Evolutionary conservation across 2,888 invertebrate species (phyloP).

Genomic region (Oscheius sp.): DNA sequence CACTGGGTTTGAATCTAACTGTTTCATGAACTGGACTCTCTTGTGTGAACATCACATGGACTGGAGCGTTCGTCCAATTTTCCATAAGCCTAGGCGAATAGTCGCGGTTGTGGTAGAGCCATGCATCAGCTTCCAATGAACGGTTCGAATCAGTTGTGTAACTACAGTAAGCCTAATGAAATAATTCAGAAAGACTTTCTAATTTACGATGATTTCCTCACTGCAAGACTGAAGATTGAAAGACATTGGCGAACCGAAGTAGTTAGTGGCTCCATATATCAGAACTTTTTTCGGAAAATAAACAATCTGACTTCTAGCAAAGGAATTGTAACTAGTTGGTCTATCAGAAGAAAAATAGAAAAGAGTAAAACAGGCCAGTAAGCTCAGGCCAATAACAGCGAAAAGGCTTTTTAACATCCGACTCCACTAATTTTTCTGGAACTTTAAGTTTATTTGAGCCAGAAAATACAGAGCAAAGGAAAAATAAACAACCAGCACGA

Average conservation of each 20-base stretch:
- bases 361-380: not conserved
- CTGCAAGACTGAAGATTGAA: too few relatives aligned
- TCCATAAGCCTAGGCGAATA: not conserved
- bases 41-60: conserved; percentile 10
- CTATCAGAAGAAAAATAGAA: not conserved
- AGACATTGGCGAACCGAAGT: conserved; percentile 5
- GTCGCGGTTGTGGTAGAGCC: conserved; percentile 6
- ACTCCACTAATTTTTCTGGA: not conserved
- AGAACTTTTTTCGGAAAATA: not conserved
- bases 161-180: not conserved
- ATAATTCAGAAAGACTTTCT: not conserved
- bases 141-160: not conserved
- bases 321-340: not conserved
- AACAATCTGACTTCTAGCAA: not conserved
- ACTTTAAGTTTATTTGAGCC: not conserved
- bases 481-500: too few relatives aligned
- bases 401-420: not conserved
- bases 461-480: conserved; percentile 23
- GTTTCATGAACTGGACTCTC: not conserved
- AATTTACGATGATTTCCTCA: too few relatives aligned
- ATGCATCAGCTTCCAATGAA: not conserved
- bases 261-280: conserved; percentile 11
- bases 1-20: not conserved
- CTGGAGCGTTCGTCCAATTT: not conserved
- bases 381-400: not conserved